phyloP scores from a whole-genome alignment of 2,113 vertebrate species.

The Pimephales promelas region DNA sequence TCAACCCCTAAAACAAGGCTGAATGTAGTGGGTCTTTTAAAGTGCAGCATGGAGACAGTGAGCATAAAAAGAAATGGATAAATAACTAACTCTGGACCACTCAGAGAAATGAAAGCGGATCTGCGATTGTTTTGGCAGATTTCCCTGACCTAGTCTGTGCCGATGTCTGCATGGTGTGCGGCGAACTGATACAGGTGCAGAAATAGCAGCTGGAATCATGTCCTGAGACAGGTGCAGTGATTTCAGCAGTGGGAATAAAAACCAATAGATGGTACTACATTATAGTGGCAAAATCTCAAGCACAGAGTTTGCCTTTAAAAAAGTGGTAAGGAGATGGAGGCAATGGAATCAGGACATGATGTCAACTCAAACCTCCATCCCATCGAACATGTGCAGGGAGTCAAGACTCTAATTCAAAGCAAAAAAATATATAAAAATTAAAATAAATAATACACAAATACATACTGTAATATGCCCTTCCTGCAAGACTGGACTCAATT shows the following conservation, averaged over 20 bases:
- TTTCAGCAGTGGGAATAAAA: slow-evolving; percentile 11
- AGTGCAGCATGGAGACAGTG: neutral
- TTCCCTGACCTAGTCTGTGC: slow-evolving; percentile 58
- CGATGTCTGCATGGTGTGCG: slow-evolving; percentile 11
- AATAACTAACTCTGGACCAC: neutral
- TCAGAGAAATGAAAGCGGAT: neutral
- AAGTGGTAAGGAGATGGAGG: neutral
- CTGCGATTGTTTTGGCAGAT: slow-evolving; percentile 57
- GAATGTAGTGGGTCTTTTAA: neutral
- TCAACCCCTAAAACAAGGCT: neutral
- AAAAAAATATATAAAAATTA: slow-evolving; percentile 4
- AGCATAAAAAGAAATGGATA: slow-evolving; percentile 10
- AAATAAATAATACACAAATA: slow-evolving; percentile 25
- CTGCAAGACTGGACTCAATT: slow-evolving; percentile 65
- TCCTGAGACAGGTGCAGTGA: slow-evolving; percentile 29
- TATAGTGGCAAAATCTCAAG: neutral
- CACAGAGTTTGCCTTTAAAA: neutral
- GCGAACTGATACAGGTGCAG: slow-evolving; percentile 38
- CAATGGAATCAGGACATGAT: neutral
- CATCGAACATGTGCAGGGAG: neutral
- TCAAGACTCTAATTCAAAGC: neutral
- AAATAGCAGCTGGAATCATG: slow-evolving; percentile 50
- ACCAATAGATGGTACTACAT: neutral
- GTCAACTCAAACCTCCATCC: neutral
- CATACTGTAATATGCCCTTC: slow-evolving; percentile 14